These are phyloP conservation scores for Pachyrhynchus sulphureomaculatus DNA, from an alignment of 1,140 invertebrate species.

Conservation along the genomic window DNA sequence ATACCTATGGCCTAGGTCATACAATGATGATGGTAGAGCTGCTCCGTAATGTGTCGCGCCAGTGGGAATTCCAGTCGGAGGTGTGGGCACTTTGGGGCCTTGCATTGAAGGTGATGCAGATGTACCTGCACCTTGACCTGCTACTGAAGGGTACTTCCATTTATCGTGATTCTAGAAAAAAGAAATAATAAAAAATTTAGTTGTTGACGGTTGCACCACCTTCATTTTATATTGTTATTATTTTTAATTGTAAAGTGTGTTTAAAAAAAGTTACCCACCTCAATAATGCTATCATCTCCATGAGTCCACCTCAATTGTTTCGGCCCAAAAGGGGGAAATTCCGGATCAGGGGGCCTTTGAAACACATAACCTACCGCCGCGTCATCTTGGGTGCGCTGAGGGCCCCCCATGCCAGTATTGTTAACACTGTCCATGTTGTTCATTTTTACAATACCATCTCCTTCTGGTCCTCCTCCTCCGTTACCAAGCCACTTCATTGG, in stretches of 20 bases:
- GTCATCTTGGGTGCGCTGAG: conserved; percentile 64
- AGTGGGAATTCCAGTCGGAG: conserved; percentile 63
- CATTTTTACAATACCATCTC: conserved; percentile 46
- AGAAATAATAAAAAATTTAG: neutral
- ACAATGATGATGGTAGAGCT: conserved; percentile 55
- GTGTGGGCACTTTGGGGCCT: conserved; percentile 52
- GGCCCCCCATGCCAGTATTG: conserved; percentile 31
- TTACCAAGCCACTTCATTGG: conserved; percentile 53
- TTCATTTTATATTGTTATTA: too few relatives aligned
- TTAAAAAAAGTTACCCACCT: too few relatives aligned
- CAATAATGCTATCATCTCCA: conserved; percentile 77
- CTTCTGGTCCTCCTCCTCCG: conserved; percentile 37
- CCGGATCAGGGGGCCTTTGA: conserved; percentile 76
- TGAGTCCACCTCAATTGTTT: conserved; percentile 74
- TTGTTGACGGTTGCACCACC: neutral
- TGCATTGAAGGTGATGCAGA: conserved; percentile 23
- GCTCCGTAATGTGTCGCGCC: conserved; percentile 59
- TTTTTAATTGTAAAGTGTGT: too few relatives aligned
- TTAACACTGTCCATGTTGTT: conserved; percentile 47
- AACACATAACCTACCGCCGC: conserved; percentile 85
- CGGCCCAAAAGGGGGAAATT: conserved; percentile 68
- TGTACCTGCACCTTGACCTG: conserved; percentile 28
- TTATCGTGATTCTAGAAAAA: conserved; percentile 67
- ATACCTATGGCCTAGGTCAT: conserved; percentile 56
- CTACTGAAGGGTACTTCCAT: conserved; percentile 60